Percentiles rank a stretch among this genome's conserved stretches.
These are phyloP conservation scores for Aleiodes alternator DNA, from an alignment of 2,888 invertebrate species.

Conservation along the genomic window DNA sequence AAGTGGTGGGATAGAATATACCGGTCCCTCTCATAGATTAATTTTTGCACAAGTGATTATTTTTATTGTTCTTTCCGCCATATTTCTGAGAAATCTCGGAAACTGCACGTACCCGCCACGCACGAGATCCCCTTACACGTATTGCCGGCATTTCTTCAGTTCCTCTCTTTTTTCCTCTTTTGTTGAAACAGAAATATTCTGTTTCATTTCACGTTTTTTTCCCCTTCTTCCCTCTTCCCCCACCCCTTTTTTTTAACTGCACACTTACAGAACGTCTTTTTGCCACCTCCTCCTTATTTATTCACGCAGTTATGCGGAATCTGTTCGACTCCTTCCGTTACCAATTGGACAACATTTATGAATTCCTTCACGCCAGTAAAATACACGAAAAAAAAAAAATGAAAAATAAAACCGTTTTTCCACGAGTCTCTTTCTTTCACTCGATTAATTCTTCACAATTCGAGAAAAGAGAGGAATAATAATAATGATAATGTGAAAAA, in stretches of 20 bases:
- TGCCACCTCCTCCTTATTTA: slow-evolving; percentile 29
- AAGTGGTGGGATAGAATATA: neutral
- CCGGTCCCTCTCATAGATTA: slow-evolving; percentile 60
- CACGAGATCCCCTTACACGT: slow-evolving; percentile 62
- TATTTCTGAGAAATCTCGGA: slow-evolving; percentile 72
- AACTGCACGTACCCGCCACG: slow-evolving; percentile 62
- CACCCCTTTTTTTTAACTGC: slow-evolving; percentile 20
- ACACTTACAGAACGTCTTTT: slow-evolving; percentile 10
- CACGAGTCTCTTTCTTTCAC: neutral
- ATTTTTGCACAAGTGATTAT: slow-evolving; percentile 73
- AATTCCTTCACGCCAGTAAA: slow-evolving; percentile 43
- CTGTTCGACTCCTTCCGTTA: slow-evolving; percentile 42
- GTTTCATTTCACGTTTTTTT: slow-evolving; percentile 55
- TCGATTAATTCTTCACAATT: neutral
- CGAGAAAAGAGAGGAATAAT: neutral
- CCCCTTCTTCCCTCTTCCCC: slow-evolving; percentile 20
- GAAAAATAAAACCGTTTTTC: slow-evolving; percentile 7
- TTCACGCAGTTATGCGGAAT: slow-evolving; percentile 48
- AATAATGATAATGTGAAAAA: too few species aligned
- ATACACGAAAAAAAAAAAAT: too few species aligned
- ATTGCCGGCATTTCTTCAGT: slow-evolving; percentile 41
- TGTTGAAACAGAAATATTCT: slow-evolving; percentile 53
- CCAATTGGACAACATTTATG: slow-evolving; percentile 5
- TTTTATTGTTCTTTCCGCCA: slow-evolving; percentile 75
- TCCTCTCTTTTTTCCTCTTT: slow-evolving; percentile 52